Evolutionary conservation across 2,113 vertebrate genomes (phyloP).

Genomic region (Spea bombifrons): DNA sequence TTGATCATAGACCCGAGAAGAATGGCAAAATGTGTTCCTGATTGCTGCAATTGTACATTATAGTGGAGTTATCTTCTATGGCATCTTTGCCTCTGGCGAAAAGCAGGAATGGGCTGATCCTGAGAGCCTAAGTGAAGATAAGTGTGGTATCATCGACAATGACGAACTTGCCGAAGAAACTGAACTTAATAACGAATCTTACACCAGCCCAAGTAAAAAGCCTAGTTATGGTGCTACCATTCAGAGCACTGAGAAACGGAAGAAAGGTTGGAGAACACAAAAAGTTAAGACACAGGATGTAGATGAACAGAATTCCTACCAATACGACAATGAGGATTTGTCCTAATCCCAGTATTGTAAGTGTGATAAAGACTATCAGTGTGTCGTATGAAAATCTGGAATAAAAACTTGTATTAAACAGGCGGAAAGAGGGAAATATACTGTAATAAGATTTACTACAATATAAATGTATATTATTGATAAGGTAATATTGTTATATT

Average conservation of each 20-base stretch:
- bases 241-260: constrained; percentile 68
- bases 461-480: neutral
- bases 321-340: constrained; percentile 73
- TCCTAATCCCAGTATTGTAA: constrained; percentile 61
- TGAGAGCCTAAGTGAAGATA: constrained; percentile 83
- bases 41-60: constrained; percentile 94
- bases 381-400: neutral
- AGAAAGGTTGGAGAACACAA: constrained; percentile 72
- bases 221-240: constrained; percentile 79
- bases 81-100: constrained; percentile 94
- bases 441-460: neutral
- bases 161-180: constrained; percentile 91
- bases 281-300: constrained; percentile 66
- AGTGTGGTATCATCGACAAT: constrained; percentile 85
- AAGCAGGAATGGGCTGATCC: constrained; percentile 96
- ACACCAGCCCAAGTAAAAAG: constrained; percentile 68
- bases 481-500: too few relatives aligned
- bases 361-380: neutral
- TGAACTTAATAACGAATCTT: constrained; percentile 75
- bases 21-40: constrained; percentile 96
- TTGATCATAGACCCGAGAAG: constrained; percentile 83
- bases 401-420: neutral
- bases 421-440: neutral
- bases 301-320: constrained; percentile 69
- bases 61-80: constrained; percentile 92